Conservation (phyloP, 1,140 invertebrate species). For the Papilio helenus region DNA sequence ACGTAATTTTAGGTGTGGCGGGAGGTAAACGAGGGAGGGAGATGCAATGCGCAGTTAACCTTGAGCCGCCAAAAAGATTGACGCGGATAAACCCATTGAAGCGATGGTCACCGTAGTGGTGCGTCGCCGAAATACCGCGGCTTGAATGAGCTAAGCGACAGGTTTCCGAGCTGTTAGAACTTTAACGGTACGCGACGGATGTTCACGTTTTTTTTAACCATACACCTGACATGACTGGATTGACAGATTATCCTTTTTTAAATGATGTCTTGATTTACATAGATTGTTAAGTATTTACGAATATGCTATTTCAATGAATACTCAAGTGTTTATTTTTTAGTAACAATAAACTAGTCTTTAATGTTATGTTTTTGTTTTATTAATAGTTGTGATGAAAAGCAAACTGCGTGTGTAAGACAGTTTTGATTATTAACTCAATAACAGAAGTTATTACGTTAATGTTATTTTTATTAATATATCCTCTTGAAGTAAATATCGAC, state of each 20-base stretch:
- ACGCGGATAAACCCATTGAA: conserved; percentile 39
- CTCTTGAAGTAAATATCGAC: no score
- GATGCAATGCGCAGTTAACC: background rate
- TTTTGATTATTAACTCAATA: no score
- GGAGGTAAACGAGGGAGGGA: background rate
- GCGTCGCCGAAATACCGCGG: conserved; percentile 62
- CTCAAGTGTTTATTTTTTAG: background rate
- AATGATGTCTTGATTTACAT: conserved; percentile 12
- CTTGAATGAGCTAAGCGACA: conserved; percentile 71
- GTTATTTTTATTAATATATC: no score
- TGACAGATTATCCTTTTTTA: conserved; percentile 27
- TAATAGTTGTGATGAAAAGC: no score
- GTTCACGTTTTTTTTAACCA: conserved; percentile 54
- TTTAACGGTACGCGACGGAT: conserved; percentile 71
- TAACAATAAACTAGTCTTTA: no score
- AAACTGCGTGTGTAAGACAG: no score
- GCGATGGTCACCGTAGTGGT: conserved; percentile 55
- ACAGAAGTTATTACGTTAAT: no score
- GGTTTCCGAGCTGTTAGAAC: conserved; percentile 67
- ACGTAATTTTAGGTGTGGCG: no score
- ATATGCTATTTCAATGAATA: background rate
- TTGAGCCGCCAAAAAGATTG: background rate
- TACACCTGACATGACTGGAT: conserved; percentile 58
- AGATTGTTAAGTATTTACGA: background rate
- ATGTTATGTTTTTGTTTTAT: no score